Conservation (phyloP, 1,140 invertebrate species). For the Episyrphus balteatus region DNA sequence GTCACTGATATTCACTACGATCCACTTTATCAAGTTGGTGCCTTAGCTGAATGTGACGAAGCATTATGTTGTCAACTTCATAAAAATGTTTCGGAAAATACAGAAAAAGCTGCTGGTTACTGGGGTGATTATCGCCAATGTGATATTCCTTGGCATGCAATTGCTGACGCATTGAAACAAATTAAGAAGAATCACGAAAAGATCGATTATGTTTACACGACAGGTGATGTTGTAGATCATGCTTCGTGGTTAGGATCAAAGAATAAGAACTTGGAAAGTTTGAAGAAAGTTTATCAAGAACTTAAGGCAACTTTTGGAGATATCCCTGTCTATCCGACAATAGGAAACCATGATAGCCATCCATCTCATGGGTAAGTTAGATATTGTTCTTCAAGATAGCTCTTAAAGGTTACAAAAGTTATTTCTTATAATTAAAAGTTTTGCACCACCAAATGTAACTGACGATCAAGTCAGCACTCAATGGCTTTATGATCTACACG, state of each 20-base stretch:
- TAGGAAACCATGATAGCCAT: constrained; percentile 85
- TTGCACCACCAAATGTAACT: constrained; percentile 32
- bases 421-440: too few species aligned
- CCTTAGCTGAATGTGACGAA: constrained; percentile 57
- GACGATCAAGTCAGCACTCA: constrained; percentile 40
- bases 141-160: constrained; percentile 56
- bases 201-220: constrained; percentile 68
- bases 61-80: constrained; percentile 66
- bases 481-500: constrained; percentile 59
- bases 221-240: constrained; percentile 76
- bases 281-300: constrained; percentile 45
- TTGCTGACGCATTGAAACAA: constrained; percentile 48
- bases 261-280: constrained; percentile 49
- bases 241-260: constrained; percentile 68
- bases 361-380: constrained; percentile 67
- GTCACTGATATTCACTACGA: constrained; percentile 76
- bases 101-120: constrained; percentile 48
- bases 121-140: constrained; percentile 71
- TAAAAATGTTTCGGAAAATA: constrained; percentile 30
- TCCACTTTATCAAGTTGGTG: constrained; percentile 52
- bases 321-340: constrained; percentile 53
- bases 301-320: constrained; percentile 51
- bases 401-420: too few species aligned
- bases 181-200: constrained; percentile 43
- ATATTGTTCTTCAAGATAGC: background rate